These are phyloP conservation scores for Actinemys pallida DNA, from an alignment of 2,113 vertebrate species.

Conservation along the genomic window DNA sequence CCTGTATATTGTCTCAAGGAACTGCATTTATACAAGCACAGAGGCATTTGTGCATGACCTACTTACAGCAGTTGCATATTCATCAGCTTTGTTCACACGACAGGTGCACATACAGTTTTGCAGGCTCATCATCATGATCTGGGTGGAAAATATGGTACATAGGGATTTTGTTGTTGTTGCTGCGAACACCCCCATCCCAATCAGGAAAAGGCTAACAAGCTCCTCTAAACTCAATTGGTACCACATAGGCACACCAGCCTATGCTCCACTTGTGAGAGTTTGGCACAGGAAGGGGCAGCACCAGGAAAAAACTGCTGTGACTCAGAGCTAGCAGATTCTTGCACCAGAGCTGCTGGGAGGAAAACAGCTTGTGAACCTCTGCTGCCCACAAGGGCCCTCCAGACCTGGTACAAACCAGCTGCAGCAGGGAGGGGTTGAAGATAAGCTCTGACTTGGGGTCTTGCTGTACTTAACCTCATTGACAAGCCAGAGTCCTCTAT, in stretches of 20 bases:
- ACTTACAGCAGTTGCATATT: background rate
- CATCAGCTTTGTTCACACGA: background rate
- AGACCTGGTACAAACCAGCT: background rate
- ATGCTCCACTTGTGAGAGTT: background rate
- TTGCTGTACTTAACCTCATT: too few species aligned
- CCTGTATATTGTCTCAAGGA: background rate
- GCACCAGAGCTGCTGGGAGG: background rate
- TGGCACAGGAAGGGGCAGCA: background rate
- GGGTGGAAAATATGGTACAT: background rate
- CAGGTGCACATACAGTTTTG: background rate
- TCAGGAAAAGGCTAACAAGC: background rate
- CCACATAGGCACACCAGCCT: background rate
- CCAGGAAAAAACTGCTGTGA: background rate
- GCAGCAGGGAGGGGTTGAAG: background rate
- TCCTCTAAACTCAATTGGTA: background rate
- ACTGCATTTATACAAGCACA: background rate
- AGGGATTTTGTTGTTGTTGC: background rate
- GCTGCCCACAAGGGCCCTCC: background rate
- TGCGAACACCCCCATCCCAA: background rate
- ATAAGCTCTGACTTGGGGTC: background rate
- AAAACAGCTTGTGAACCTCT: background rate
- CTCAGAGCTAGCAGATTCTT: background rate
- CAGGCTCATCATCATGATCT: accelerated
- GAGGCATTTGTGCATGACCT: background rate
- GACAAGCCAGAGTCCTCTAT: background rate